Base-by-base conservation (phyloP, 2,797 vertebrate genomes). In the Enteromius afrohamiltoni region DNA sequence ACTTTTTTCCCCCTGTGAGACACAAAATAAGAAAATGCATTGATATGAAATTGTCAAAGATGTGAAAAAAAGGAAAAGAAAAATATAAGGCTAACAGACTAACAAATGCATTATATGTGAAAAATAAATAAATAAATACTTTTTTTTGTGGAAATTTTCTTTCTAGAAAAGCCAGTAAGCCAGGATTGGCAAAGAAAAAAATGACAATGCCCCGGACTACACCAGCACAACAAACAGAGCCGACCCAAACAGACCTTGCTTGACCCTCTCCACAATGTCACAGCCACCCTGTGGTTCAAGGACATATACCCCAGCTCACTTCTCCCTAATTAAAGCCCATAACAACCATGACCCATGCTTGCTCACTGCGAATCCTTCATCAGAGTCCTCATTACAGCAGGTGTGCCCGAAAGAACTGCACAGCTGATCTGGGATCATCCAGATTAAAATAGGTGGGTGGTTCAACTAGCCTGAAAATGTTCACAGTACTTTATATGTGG, bases 371-470 rank as follows among this genome's bases (percentile, higher is more conserved):
- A 71, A 45, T 17, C 23, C 67, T 71, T 47, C 40, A 60, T 31
- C 51, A 60, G 16, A 71, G 55, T 74, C 8, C 58, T 82, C 42
- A 37, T 74, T 73, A 81, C 7, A 64, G 55, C 53, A 64, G 69
- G 70, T 73, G 53, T 71, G 42, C 69, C 69, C 1, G 13, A 81
- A 74, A 47, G 55, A 45, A 17, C 55, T 1, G 2, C 79, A 73
- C 19, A 81, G 79, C 53, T 81, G 68, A 55, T 82, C 58, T 40
- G 80, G 29, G 58, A 82, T 81, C 55, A 81, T 21, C 26, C 29
- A 47, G 69, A 64, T 34, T 65, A 51, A 73, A 73, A 69, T 71
- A 37, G 19, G 29, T 73, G 69, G 42, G 58, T 55, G 74, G 40
- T 70, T 14, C 74, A 53, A 83, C 65, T n/a, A 7, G n/a, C 17